phyloP scores from a whole-genome alignment of 2,797 vertebrate species.

The Pachyuromys duprasi region DNA sequence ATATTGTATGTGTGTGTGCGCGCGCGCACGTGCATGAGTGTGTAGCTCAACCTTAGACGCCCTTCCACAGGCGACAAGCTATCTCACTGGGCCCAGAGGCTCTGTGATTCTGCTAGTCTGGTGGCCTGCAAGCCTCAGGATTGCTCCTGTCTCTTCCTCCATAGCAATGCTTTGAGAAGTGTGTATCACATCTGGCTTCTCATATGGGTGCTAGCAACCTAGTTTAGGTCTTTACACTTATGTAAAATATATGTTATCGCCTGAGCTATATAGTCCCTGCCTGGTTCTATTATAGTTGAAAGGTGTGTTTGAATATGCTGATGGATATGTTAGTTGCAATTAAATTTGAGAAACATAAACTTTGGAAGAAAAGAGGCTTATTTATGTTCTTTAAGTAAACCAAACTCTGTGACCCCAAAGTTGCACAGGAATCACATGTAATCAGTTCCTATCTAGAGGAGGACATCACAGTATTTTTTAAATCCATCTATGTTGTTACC shows the following conservation, averaged over 20 bases:
- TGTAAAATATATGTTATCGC: neutral
- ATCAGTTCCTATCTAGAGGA: neutral
- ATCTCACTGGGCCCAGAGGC: neutral
- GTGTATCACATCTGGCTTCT: neutral
- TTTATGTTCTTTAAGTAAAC: neutral
- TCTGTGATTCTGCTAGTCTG: neutral
- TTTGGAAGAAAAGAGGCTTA: constrained; percentile 1
- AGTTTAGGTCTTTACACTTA: neutral
- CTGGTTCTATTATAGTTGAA: neutral
- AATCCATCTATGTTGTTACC: neutral
- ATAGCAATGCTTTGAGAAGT: neutral
- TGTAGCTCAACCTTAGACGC: neutral
- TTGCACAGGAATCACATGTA: neutral
- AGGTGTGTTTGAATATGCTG: neutral
- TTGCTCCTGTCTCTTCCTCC: neutral
- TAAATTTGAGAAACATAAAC: neutral
- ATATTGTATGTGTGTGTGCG: neutral
- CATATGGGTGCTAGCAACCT: neutral
- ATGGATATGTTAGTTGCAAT: neutral
- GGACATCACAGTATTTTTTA: neutral
- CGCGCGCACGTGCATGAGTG: neutral
- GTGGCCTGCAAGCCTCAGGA: neutral
- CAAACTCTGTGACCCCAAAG: neutral
- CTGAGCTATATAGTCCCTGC: neutral
- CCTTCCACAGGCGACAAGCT: neutral